phyloP scores from a whole-genome alignment of 2,797 vertebrate species.

The Amazona finschi region DNA sequence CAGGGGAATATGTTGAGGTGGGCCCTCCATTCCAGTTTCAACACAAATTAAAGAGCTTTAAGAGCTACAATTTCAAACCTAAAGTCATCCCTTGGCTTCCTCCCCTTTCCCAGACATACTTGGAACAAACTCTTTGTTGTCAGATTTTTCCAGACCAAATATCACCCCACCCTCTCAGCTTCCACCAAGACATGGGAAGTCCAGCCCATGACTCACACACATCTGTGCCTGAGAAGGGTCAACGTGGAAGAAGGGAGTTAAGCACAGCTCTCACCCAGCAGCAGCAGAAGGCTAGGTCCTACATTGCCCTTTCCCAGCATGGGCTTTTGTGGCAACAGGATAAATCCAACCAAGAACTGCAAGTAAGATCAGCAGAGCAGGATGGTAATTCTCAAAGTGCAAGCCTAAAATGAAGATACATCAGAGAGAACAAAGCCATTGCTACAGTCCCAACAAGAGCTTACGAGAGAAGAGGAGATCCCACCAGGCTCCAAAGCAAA shows the following conservation, averaged over 20 bases:
- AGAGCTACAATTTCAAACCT: not conserved
- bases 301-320: not conserved
- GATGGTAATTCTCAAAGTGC: not conserved
- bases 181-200: conserved; percentile 1
- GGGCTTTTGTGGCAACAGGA: not conserved
- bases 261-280: not conserved
- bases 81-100: not conserved
- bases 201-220: conserved; percentile 47
- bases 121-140: conserved; percentile 15
- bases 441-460: not conserved
- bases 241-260: not conserved
- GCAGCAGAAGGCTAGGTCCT: not conserved
- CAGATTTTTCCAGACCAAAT: conserved; percentile 53
- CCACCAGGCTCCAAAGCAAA: not conserved
- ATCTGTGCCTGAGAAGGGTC: not conserved
- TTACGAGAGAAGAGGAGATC: not conserved
- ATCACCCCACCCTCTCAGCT: conserved; percentile 16
- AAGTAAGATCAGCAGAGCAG: not conserved
- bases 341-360: not conserved
- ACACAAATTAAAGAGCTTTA: not conserved
- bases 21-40: not conserved
- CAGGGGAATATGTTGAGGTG: not conserved
- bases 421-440: not conserved
- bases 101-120: conserved; percentile 14
- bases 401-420: not conserved